Base-by-base conservation (phyloP, 23 tunicate species). In the Halocynthia roretzi region DNA sequence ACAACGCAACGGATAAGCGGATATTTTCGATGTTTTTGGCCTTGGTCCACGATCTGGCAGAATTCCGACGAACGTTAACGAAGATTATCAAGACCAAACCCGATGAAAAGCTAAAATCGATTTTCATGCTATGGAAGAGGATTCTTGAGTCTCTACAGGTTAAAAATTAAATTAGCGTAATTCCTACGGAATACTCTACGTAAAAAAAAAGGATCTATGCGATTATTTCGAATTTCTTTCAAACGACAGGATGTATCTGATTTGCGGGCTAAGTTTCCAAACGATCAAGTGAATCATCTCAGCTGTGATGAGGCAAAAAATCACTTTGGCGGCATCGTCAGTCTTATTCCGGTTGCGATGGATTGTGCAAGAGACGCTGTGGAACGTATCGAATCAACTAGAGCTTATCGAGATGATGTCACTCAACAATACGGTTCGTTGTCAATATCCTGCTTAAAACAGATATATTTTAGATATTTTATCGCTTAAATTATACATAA, bases 261-360 rank as follows among this genome's bases (percentile, higher is more conserved):
- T 10, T 44, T 92, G 4, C 87, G 92, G 6, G 90, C 83, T 7
- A 50, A 67, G 8, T 83, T 22, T 75, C 98, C 98, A 21, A 65
- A 70, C 67, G 44, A 68, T 50, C 92, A 86, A 21, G 69, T 92
- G 20, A 92, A 92, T 66, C 98, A 86, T 58, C 54, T 92, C 68
- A 86, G 98, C 58, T 83, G 86, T 62, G 92, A 86, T 71, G 98
- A 92, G 83, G 78, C 85, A 8, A 67, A 65, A 57, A 86, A 80
- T 56, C 88, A 86, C 80, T 92, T 92, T 53, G 98, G 98, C 9
- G 98, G 98, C 7, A 86, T 92, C 67, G 80, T 92, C 61, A 92
- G 98, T 70, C 82, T 92, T 7, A 5, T 86, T 6, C 98, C 98
- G 22, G 60, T 92, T 7, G 98, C 86, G 8, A 86, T 92, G 85